phyloP scores from a whole-genome alignment of 2,888 invertebrate species.

The Hylaea fasciaria region DNA sequence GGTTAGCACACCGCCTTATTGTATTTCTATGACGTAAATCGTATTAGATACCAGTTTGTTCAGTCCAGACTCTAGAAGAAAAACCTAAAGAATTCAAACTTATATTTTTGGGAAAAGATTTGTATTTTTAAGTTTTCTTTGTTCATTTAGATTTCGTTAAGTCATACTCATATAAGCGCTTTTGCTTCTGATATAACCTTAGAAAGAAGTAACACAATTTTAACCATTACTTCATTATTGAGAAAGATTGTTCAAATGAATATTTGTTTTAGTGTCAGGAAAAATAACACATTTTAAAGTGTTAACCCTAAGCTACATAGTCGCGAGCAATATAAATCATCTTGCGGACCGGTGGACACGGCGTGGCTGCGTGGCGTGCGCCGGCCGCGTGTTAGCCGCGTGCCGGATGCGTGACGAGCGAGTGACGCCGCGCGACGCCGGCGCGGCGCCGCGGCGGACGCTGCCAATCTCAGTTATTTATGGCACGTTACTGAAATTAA shows the following conservation, averaged over 20 bases:
- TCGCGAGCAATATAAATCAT: constrained; percentile 28
- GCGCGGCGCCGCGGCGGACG: constrained; percentile 28
- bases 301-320: constrained; percentile 28
- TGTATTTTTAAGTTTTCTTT: too few relatives aligned
- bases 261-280: not conserved
- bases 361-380: constrained; percentile 36
- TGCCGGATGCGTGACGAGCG: constrained; percentile 22
- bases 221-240: too few relatives aligned
- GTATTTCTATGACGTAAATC: too few relatives aligned
- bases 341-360: constrained; percentile 5
- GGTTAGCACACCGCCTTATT: not conserved
- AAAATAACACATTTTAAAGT: not conserved
- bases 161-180: too few relatives aligned
- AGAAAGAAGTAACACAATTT: too few relatives aligned
- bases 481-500: constrained; percentile 29
- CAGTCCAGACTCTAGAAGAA: too few relatives aligned
- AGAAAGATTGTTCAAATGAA: not conserved
- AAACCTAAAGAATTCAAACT: too few relatives aligned
- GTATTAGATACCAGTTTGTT: too few relatives aligned
- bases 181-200: too few relatives aligned
- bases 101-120: too few relatives aligned
- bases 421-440: constrained; percentile 37
- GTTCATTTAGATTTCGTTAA: too few relatives aligned
- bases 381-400: constrained; percentile 26
- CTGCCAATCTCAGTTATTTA: constrained; percentile 43